Evolutionary conservation across 2,797 vertebrate species (phyloP).

Genomic region (Euthynnus affinis): DNA sequence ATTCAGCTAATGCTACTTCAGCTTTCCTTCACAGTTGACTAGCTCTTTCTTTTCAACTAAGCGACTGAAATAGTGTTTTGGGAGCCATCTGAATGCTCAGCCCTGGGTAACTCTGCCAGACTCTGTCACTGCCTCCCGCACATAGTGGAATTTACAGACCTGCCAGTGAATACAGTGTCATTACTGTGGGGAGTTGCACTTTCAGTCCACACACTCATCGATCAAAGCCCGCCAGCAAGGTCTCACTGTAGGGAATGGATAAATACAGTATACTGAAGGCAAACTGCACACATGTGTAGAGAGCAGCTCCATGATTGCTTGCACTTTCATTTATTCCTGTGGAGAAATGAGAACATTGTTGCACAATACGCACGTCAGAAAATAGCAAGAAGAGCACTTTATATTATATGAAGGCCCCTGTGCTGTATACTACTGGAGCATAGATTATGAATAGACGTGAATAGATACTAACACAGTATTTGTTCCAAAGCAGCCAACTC

Average conservation of each 20-base stretch:
- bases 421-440: background rate
- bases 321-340: conserved; percentile 30
- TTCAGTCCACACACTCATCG: conserved; percentile 56
- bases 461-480: conserved; percentile 1
- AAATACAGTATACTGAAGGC: conserved; percentile 38
- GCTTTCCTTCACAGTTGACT: conserved; percentile 44
- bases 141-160: conserved; percentile 75
- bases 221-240: conserved; percentile 61
- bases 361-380: background rate
- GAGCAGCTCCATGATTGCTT: conserved; percentile 16
- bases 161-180: conserved; percentile 58
- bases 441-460: conserved; percentile 4
- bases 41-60: conserved; percentile 40
- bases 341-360: background rate
- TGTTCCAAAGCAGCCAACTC: background rate
- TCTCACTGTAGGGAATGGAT: conserved; percentile 48
- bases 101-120: conserved; percentile 54
- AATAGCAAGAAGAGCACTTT: background rate
- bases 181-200: conserved; percentile 66
- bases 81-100: conserved; percentile 73
- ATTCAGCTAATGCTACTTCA: conserved; percentile 48
- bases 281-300: conserved; percentile 20
- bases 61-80: conserved; percentile 50
- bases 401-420: background rate
- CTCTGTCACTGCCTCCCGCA: conserved; percentile 56